Percentiles rank a stretch among this genome's conserved stretches.
Evolutionary conservation across 2,797 vertebrate genomes (phyloP).

Genomic region (Myotis myotis): DNA sequence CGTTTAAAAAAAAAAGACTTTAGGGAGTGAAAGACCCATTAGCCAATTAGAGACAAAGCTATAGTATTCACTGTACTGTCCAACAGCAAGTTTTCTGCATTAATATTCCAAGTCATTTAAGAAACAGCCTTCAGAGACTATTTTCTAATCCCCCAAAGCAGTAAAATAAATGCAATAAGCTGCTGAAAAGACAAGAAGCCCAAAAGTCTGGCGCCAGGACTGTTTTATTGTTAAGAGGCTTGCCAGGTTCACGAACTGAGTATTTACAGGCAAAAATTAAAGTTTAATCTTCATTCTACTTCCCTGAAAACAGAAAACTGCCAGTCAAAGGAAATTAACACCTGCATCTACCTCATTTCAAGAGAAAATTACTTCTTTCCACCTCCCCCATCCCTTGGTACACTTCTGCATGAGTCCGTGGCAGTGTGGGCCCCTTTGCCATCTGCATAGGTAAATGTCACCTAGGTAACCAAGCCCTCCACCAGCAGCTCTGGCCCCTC

Average conservation of each 20-base stretch:
- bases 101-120: constrained; percentile 63
- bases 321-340: constrained; percentile 50
- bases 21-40: neutral
- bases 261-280: constrained; percentile 41
- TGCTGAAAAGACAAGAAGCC: constrained; percentile 33
- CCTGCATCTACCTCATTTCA: constrained; percentile 38
- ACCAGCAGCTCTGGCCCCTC: neutral
- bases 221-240: neutral
- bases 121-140: constrained; percentile 56
- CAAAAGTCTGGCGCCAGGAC: neutral
- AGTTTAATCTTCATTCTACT: constrained; percentile 16
- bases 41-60: constrained; percentile 26
- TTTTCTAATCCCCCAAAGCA: constrained; percentile 56
- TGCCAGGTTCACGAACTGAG: constrained; percentile 24
- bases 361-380: constrained; percentile 22
- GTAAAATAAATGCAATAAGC: constrained; percentile 55
- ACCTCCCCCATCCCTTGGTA: neutral
- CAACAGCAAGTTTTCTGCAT: constrained; percentile 38
- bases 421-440: neutral
- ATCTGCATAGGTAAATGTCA: neutral
- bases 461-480: constrained; percentile 16
- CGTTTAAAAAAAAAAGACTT: neutral
- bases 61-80: neutral
- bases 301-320: constrained; percentile 61
- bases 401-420: neutral